Conservation (phyloP, 2,888 invertebrate species). For the Dicyrtomina minuta region DNA sequence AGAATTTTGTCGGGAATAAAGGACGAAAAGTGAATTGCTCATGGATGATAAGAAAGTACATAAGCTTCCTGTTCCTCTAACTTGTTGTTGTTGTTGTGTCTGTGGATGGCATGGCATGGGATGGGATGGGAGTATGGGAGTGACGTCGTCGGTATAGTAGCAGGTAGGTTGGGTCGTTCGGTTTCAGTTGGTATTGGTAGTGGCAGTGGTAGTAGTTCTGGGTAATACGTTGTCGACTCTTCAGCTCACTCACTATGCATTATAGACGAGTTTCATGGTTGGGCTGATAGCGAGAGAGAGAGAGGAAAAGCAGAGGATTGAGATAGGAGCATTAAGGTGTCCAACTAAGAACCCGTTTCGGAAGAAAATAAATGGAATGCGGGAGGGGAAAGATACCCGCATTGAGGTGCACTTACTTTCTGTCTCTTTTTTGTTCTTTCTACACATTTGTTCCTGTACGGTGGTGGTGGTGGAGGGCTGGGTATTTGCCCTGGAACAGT, state of each 20-base stretch:
- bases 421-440: neutral
- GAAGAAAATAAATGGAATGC: slow-evolving; percentile 35
- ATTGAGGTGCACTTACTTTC: slow-evolving; percentile 6
- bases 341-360: slow-evolving; percentile 32
- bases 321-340: slow-evolving; percentile 35
- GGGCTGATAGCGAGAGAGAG: slow-evolving; percentile 9
- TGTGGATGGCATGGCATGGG: too few relatives aligned
- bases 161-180: too few relatives aligned
- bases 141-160: too few relatives aligned
- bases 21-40: slow-evolving; percentile 2
- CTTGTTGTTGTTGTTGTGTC: too few relatives aligned
- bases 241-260: slow-evolving; percentile 1
- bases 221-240: too few relatives aligned
- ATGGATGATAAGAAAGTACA: too few relatives aligned
- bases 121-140: too few relatives aligned
- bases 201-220: too few relatives aligned
- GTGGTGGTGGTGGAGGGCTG: too few relatives aligned
- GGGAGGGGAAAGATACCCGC: slow-evolving; percentile 14
- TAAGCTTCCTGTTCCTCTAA: too few relatives aligned
- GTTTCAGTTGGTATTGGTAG: too few relatives aligned
- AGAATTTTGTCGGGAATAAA: neutral
- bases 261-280: slow-evolving; percentile 19
- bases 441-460: neutral
- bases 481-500: too few relatives aligned
- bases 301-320: slow-evolving; percentile 20